A percentile compares a stretch with the other conserved stretches of the same genome.
Conservation (phyloP, 2,888 invertebrate genomes). For the Sthenelais limicola region DNA sequence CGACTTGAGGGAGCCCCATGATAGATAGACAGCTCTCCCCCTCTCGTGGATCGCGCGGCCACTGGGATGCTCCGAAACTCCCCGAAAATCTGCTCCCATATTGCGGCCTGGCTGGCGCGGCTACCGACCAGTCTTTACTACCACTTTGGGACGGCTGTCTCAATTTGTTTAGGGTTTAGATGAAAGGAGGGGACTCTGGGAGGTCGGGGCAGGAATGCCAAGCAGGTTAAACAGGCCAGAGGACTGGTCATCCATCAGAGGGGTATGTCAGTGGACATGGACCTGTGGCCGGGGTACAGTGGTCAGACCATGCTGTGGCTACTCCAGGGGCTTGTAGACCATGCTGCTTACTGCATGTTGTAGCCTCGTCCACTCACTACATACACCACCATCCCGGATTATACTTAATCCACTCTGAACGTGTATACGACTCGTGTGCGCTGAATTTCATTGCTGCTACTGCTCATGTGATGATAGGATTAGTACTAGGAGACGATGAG, state of each 20-base stretch:
- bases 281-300: background rate
- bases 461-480: too few species aligned
- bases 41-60: too few species aligned
- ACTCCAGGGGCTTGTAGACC: too few species aligned
- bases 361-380: too few species aligned
- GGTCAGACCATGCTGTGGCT: background rate
- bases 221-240: background rate
- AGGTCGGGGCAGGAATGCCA: background rate
- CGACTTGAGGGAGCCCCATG: constrained; percentile 1
- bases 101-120: background rate
- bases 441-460: too few species aligned
- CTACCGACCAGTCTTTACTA: constrained; percentile 6
- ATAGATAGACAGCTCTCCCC: too few species aligned
- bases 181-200: background rate
- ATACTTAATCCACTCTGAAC: background rate
- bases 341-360: too few species aligned
- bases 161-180: constrained; percentile 32
- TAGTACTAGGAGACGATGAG: too few species aligned
- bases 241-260: constrained; percentile 3
- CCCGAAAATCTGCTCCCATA: constrained; percentile 20
- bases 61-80: constrained; percentile 3
- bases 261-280: too few species aligned
- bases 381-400: constrained; percentile 30
- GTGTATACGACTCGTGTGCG: too few species aligned
- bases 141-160: constrained; percentile 16